Conservation (phyloP, 2,888 invertebrate species). For the Lycocerus yunnanus region DNA sequence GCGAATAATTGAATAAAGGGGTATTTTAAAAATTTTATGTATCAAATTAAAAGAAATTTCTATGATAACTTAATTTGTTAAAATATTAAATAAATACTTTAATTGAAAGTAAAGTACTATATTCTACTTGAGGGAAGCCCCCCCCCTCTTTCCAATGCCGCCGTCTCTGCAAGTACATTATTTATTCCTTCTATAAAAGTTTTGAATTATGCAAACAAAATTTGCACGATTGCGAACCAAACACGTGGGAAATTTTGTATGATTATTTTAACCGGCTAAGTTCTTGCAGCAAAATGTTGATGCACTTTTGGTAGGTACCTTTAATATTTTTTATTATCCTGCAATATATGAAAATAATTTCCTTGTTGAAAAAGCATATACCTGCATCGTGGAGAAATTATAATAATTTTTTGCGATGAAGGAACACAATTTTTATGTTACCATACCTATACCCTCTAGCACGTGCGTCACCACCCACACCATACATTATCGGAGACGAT, state of each 20-base stretch:
- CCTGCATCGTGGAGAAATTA: neutral
- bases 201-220: neutral
- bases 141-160: no score
- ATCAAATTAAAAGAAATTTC: no score
- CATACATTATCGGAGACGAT: slow-evolving; percentile 46
- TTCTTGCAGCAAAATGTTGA: neutral
- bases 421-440: slow-evolving; percentile 1
- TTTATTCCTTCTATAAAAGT: neutral
- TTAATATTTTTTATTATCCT: neutral
- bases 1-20: no score
- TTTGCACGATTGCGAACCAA: no score
- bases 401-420: neutral
- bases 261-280: neutral
- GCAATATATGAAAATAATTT: neutral
- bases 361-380: neutral
- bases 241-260: no score
- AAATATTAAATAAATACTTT: no score
- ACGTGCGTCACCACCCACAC: slow-evolving; percentile 50
- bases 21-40: no score
- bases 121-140: no score
- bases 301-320: neutral
- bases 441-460: slow-evolving; percentile 40
- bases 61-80: no score
- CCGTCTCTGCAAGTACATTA: neutral
- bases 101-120: no score